Base-by-base conservation (phyloP, 2,888 invertebrate species). In the Dasypogon diadema region DNA sequence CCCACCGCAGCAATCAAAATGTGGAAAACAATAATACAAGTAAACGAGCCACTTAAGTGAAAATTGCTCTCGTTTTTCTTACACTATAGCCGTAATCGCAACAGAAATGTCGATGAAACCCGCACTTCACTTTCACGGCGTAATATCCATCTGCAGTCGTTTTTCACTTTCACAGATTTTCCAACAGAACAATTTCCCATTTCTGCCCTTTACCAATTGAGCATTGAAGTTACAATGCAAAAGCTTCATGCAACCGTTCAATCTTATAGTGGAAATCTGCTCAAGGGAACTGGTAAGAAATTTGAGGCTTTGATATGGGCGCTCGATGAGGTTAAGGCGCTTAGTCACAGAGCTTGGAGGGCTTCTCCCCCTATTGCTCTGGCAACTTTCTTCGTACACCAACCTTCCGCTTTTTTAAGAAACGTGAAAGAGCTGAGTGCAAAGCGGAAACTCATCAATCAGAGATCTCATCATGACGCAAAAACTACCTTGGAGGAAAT, bases 41-140 rank as follows among this genome's bases (percentile, higher is more conserved):
- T 76, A 76, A 76, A 76, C 63, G 76, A 76, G 72, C 76, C 30
- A 76, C 76, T 76, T 76, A 73, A 72, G 63, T 63, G 51, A 76
- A 76, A 73, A 73, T 76, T 76, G 73, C 74, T 74, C 74, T 74
- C 68, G 58, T 76, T 76, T 76, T 72, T 76, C 48, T 74, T 74
- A 56, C 48, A 76, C 76, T 58, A 60, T 56, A 70, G 26, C 37
- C 60, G 30, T 70, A 24, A 58, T 56, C 46, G 60, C 21, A 34
- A 37, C 60, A 48, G 48, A 68, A 68, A 68, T 65, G 24, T 46
- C 48, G 42, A 42, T 65, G 24, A 26, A 48, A 68, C 24, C 42
- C 34, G 65, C 48, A 34, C 48, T 63, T 14, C 26, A 68, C 46
- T 26, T 37, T 60, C 37, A 37, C 65, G 65, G 48, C 48, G 26